A percentile compares a stretch with the other conserved stretches of the same genome.
Evolutionary conservation across 1,140 invertebrate genomes (phyloP).

Genomic region (Habropoda laboriosa): DNA sequence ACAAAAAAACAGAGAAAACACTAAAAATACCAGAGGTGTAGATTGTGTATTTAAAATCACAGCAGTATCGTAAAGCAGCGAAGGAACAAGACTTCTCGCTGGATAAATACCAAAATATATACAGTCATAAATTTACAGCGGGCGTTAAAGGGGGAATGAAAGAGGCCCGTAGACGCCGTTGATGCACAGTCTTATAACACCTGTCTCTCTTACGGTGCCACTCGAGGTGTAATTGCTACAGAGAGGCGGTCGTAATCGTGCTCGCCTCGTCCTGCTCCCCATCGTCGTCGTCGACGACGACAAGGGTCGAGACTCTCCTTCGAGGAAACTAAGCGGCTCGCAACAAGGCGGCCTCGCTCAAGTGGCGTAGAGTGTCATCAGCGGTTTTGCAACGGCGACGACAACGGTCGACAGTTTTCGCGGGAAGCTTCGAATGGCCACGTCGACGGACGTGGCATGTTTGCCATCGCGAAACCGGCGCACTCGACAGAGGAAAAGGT

Average conservation of each 20-base stretch:
- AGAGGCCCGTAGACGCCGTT: constrained; percentile 47
- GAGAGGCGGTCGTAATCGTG: constrained; percentile 62
- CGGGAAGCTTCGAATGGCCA: constrained; percentile 44
- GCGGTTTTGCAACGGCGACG: constrained; percentile 64
- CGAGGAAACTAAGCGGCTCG: constrained; percentile 57
- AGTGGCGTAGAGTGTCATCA: constrained; percentile 67
- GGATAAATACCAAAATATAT: constrained; percentile 47
- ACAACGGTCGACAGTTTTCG: constrained; percentile 68
- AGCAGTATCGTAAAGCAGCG: neutral
- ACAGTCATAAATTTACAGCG: constrained; percentile 50
- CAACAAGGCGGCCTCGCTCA: constrained; percentile 43
- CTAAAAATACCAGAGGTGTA: neutral
- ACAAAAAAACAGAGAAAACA: neutral
- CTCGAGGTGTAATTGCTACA: constrained; percentile 73
- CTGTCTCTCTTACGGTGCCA: constrained; percentile 68
- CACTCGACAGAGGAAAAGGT: constrained; percentile 54
- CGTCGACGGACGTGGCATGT: constrained; percentile 47
- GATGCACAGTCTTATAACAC: constrained; percentile 23
- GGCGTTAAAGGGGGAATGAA: constrained; percentile 1
- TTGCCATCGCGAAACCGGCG: constrained; percentile 56
- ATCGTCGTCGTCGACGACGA: constrained; percentile 28
- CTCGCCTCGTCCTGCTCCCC: constrained; percentile 53
- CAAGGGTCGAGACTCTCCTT: constrained; percentile 58
- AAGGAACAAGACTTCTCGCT: constrained; percentile 2
- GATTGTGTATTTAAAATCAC: neutral